Evolutionary conservation across 2,888 invertebrate genomes (phyloP).

Genomic region (Aporophyla lueneburgensis): DNA sequence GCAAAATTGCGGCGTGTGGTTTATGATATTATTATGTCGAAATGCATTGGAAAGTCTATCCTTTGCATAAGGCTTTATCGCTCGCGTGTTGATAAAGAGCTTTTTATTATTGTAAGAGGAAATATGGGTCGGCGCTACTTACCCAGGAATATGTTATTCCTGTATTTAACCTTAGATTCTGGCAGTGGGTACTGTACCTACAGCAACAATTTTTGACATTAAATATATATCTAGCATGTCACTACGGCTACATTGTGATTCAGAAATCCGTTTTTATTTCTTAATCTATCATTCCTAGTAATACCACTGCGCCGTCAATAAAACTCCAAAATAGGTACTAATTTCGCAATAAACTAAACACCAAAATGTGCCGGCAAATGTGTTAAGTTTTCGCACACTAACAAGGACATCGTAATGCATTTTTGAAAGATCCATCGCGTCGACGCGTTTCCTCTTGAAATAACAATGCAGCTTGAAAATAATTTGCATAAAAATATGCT

Average conservation of each 20-base stretch:
- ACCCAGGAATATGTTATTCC: neutral
- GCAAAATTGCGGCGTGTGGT: neutral
- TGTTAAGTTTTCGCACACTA: neutral
- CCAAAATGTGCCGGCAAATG: neutral
- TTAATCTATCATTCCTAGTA: neutral
- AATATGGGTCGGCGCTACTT: conserved; percentile 18
- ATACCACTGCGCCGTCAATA: neutral
- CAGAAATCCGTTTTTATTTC: neutral
- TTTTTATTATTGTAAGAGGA: conserved; percentile 41
- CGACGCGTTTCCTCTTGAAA: conserved; percentile 39
- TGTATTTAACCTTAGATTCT: neutral
- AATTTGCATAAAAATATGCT: conserved; percentile 41
- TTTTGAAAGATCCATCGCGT: neutral
- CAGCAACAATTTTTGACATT: neutral
- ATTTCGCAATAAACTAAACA: neutral
- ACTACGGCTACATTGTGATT: neutral
- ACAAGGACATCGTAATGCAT: conserved; percentile 6
- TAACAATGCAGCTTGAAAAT: conserved; percentile 40
- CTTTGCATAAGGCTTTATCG: conserved; percentile 16
- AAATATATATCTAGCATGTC: too few species aligned
- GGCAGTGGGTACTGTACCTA: too few species aligned
- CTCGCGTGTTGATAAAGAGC: conserved; percentile 17
- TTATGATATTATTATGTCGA: neutral
- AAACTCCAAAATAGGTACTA: neutral
- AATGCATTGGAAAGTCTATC: conserved; percentile 10